phyloP scores from a whole-genome alignment of 1,140 invertebrate genomes.

The Bombus superbus region DNA sequence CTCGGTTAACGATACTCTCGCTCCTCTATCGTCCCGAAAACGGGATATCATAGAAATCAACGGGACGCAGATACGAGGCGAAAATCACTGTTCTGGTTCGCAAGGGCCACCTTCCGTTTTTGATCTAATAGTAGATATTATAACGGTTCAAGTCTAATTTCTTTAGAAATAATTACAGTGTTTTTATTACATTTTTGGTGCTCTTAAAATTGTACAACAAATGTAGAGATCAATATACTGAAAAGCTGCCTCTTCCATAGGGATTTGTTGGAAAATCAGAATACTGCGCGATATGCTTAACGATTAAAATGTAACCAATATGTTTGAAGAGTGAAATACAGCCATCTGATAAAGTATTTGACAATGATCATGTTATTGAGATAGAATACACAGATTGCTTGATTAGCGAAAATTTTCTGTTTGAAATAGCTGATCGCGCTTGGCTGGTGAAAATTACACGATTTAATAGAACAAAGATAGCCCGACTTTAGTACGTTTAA shows the following conservation, averaged over 20 bases:
- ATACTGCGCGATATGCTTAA: neutral
- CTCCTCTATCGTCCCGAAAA: constrained; percentile 20
- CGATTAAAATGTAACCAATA: neutral
- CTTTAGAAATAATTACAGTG: too few relatives aligned
- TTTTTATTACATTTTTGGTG: too few relatives aligned
- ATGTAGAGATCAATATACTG: neutral
- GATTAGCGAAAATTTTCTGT: neutral
- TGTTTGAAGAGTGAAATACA: too few relatives aligned
- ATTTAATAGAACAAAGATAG: neutral
- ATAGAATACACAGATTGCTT: neutral
- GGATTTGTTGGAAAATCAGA: neutral
- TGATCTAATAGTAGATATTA: neutral
- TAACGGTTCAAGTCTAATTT: neutral
- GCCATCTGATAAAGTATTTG: neutral
- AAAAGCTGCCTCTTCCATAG: neutral
- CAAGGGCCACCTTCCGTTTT: neutral
- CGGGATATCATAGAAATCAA: constrained; percentile 35
- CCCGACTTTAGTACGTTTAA: neutral
- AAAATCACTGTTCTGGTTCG: constrained; percentile 14
- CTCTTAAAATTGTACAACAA: neutral
- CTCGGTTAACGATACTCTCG: constrained; percentile 39
- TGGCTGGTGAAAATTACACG: neutral
- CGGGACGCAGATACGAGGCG: neutral
- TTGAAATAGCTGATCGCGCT: too few relatives aligned
- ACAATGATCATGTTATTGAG: neutral